Base-by-base conservation (phyloP, 2,888 invertebrate species). In the Oscheius sp. region DNA sequence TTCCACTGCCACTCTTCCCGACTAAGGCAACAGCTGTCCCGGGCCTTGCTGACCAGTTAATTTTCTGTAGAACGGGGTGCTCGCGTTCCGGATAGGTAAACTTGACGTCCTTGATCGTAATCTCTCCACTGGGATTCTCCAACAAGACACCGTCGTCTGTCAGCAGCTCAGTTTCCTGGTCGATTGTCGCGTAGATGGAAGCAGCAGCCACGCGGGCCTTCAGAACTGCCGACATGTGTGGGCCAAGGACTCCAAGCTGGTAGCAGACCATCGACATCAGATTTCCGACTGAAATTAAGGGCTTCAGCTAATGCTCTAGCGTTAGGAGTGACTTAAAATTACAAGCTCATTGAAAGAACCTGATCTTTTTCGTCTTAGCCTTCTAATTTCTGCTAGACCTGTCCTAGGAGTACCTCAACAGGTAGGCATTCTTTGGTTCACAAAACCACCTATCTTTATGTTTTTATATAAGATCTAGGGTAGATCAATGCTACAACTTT, bases 1-100 rank as follows among this genome's bases (percentile, higher is more conserved):
- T 85, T 11, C 85, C 85, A 35, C 81, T 81, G 3, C 85, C 85
- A 65, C 82, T 82, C 2, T 75, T 76, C 11, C 85, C 85, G 1
- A 84, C 85, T 0, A 85, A 70, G n/a, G 85, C 85, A 2, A 83
- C 73, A 2, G 79, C 78, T 63, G 83, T 74, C 11, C 82, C 83
- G 9, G 81, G 66, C 11, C 77, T 62, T 1, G 77, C 84, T 42
- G 70, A 71, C 57, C 78, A 71, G 0, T 76, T 76, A 10, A 79
- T 58, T 3, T 78, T 77, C 74, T 78, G 48, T 70, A 76, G 70
- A 57, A 72, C 33, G 73, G 73, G 71, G 70, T n/a, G 42, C 2
- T 70, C 70, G 29, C 70, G 37, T 2, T 42, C 78, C 7, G 84
- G 77, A 71, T 86, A 86, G 33, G 75, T 75, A 62, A 86, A 86